Percentiles rank a stretch among this genome's conserved stretches.
Conservation (phyloP, 2,113 vertebrate species). For the Pelusios castaneus region DNA sequence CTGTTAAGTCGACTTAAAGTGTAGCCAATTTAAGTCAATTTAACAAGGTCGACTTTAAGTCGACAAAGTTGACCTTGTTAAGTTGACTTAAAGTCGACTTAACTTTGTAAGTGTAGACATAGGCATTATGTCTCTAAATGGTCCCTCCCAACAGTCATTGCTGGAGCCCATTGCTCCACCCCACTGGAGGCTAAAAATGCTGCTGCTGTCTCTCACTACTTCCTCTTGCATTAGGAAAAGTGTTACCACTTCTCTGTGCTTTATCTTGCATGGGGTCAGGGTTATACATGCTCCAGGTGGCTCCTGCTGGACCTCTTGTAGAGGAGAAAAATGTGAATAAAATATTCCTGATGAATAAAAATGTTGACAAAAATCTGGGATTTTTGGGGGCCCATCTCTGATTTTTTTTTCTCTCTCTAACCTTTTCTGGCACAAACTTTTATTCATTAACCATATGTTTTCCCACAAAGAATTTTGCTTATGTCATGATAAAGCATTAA, state of each 20-base stretch:
- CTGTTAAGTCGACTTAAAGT: too few species aligned
- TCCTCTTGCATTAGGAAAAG: background rate
- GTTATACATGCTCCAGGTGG: background rate
- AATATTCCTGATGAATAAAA: background rate
- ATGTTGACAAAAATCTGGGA: background rate
- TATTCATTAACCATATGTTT: background rate
- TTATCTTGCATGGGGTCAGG: background rate
- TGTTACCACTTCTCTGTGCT: accelerated
- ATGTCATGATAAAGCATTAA: background rate
- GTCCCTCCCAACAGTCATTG: background rate
- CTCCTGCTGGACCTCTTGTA: background rate
- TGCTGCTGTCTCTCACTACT: background rate
- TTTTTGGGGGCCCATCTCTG: background rate
- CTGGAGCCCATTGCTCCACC: background rate
- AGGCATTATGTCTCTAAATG: too few species aligned
- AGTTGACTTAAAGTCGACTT: too few species aligned
- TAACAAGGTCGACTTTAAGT: too few species aligned
- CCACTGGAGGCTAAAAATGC: background rate
- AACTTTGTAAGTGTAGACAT: too few species aligned
- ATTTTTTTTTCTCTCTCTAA: background rate
- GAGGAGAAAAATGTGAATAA: background rate
- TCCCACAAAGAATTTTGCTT: background rate
- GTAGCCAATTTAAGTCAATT: too few species aligned
- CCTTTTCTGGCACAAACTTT: background rate
- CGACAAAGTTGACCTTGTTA: too few species aligned